Evolutionary conservation across 1,140 invertebrate genomes (phyloP), one percentile per base, ranked within the genome.

Genomic region (Ctenoplectra terminalis): DNA sequence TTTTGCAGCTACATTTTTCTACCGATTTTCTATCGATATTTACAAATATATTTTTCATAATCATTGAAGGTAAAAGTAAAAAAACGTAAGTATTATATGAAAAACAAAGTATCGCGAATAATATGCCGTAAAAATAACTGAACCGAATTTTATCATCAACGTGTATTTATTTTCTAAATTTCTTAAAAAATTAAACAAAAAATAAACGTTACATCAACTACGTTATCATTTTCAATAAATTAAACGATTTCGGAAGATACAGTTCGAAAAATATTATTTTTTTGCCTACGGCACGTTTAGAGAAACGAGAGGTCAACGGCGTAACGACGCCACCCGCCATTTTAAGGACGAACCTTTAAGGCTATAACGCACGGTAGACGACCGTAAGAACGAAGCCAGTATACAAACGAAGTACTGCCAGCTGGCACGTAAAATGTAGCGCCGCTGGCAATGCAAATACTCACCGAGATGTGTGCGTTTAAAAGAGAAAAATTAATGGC

Each of bases 311-410:
- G 84, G 70, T 86, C 79, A 86, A 75, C 85, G 34, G 69, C 74
- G 81, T 70, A 76, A 50, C 61, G 56, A 81, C 58, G 71, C 56
- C 75, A 54, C 67, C 64, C 84, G 85, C 80, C 84, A 85, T 86
- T 83, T 86, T 76, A 80, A 87, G 84, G 74, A 82, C 56, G 80
- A 75, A 64, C 48, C 70, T 80, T 81, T 60, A 83, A 79, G 63
- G 64, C 61, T 78, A 75, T 58, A 79, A 85, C 50, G 54, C 63
- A 74, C 48, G 43, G 48, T 79, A 66, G 64, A 87, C 66, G 81
- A 72, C 11, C 66, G 52, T 74, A 70, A 63, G 50, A 64, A 37
- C 31, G 43, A 54, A 37, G 52, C 71, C 29, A 69, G 72, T 63
- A 26, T 85, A 82, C 48, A 56, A 76, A 74, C 37, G 31, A 75